Evolutionary conservation across 2,797 vertebrate genomes (phyloP), one percentile per base, ranked within the genome.

Genomic region (Platalea minor): DNA sequence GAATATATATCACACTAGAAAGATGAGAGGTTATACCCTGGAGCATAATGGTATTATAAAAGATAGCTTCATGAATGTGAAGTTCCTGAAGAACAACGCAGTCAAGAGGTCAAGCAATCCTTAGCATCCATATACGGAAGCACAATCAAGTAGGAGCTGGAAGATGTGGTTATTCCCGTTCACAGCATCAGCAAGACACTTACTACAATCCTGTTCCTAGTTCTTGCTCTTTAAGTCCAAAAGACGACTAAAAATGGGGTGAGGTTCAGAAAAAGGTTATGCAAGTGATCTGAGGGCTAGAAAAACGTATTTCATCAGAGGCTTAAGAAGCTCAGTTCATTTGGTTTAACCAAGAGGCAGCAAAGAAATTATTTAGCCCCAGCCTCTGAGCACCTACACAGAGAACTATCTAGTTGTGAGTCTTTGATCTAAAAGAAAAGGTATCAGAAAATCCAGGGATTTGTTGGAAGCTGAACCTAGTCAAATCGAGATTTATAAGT

Each of bases 391-490:
- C 25, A 84, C 13, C 37, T 78, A 75, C 17, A 46, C 11, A 4
- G 60, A 80, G 29, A 85, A 85, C 14, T 35, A 64, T 43, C 20
- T 92, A 39, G 90, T 23, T 48, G 46, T 19, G 41, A 89, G 48
- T 35, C 74, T 86, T 39, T 68, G 59, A 95, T 63, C 28, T 53
- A 63, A 48, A 86, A 82, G 37, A 89, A 89, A 94, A 89, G 57
- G 35, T 23, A 50, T 23, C 18, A 73, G 39, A 91, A 75, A 86
- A 70, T 59, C 26, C 46, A 68, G 35, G 35, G 81, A 83, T 85
- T 79, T 70, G 16, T 2, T 83, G 37, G 59, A 92, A 95, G 77
- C 41, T 60, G 70, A 88, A 96, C 79, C 67, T n/a, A 50, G 20
- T 74, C 59, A 89, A 79, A 85, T 41, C 48, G 67, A 95, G 67